A percentile compares a stretch with the other conserved stretches of the same genome.
Evolutionary conservation across 92 coral and sea anemone genomes (phyloP).

Genomic region (Parazoanthus atlanticus): DNA sequence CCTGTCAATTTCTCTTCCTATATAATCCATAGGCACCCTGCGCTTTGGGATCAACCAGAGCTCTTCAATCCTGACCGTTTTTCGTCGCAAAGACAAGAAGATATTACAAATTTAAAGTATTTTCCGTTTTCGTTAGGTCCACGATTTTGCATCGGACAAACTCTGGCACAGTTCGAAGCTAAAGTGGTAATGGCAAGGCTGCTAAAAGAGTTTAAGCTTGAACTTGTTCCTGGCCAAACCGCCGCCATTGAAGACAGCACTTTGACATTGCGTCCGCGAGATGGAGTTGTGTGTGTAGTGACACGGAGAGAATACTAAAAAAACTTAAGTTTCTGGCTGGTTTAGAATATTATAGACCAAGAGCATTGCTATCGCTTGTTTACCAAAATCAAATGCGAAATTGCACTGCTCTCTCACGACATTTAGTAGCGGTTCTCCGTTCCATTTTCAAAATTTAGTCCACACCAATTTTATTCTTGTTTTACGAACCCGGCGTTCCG

Average conservation of each 20-base stretch:
- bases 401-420: too few species aligned
- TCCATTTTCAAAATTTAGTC: too few species aligned
- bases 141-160: constrained; percentile 80
- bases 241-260: constrained; percentile 51
- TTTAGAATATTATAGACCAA: too few species aligned
- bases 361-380: too few species aligned
- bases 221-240: constrained; percentile 70
- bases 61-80: constrained; percentile 81
- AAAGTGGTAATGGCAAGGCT: constrained; percentile 82
- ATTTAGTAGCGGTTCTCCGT: too few species aligned
- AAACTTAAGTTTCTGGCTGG: too few species aligned
- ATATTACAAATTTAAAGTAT: constrained; percentile 53
- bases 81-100: constrained; percentile 46
- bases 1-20: constrained; percentile 11
- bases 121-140: constrained; percentile 89
- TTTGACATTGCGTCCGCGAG: constrained; percentile 65
- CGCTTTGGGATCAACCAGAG: constrained; percentile 70
- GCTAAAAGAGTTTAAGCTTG: constrained; percentile 64
- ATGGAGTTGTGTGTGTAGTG: constrained; percentile 78
- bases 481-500: too few species aligned
- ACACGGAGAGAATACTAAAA: constrained; percentile 17
- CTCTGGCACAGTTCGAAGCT: constrained; percentile 83
- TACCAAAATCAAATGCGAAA: too few species aligned
- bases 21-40: constrained; percentile 51
- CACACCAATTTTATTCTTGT: too few species aligned